A percentile compares a stretch with the other conserved stretches of the same genome.
phyloP scores from a whole-genome alignment of 2,888 invertebrate species.

The Drosophila villosipedis region DNA sequence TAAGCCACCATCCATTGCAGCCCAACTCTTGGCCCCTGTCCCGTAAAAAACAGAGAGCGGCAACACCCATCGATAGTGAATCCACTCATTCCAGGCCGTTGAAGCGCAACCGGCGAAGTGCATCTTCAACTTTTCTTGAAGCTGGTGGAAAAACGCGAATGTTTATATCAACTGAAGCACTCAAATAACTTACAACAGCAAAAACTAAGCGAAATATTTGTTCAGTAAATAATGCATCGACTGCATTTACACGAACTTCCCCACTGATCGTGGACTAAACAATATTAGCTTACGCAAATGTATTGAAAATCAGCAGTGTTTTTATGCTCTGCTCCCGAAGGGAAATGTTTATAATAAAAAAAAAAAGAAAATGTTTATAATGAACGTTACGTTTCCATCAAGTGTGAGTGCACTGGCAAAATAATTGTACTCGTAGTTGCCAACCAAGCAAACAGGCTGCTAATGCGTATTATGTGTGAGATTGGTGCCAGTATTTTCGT shows the following conservation, averaged over 20 bases:
- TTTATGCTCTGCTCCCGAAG: neutral
- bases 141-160: conserved; percentile 59
- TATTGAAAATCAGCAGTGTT: neutral
- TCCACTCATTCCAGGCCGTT: conserved; percentile 67
- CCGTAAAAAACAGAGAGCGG: conserved; percentile 9
- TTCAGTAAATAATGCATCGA: conserved; percentile 6
- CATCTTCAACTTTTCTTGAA: conserved; percentile 71
- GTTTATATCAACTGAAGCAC: conserved; percentile 40
- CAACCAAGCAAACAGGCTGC: neutral
- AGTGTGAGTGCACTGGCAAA: neutral
- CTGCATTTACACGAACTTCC: neutral
- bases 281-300: neutral
- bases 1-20: conserved; percentile 22
- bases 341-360: neutral
- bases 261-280: neutral
- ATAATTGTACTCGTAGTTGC: neutral
- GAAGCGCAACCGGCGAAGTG: conserved; percentile 68
- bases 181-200: conserved; percentile 14
- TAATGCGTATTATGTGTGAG: neutral
- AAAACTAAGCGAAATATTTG: conserved; percentile 22
- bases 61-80: conserved; percentile 50
- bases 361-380: neutral
- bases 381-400: neutral
- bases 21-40: neutral
- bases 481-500: neutral